phyloP scores from a whole-genome alignment of 2,888 invertebrate genomes.

The Aphidius colemani region DNA sequence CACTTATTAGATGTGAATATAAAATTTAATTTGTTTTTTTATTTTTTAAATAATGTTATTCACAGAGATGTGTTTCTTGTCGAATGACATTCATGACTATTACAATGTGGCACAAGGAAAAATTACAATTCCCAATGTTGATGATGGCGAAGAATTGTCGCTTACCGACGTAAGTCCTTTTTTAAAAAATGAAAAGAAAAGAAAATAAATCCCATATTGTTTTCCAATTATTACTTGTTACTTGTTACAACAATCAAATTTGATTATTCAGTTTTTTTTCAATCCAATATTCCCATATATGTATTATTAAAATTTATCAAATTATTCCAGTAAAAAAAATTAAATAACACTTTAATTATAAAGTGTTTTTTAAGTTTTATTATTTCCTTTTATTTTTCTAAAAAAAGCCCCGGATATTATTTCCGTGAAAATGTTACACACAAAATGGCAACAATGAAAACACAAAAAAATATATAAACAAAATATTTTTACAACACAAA shows the following conservation, averaged over 20 bases:
- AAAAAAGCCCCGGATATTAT: too few species aligned
- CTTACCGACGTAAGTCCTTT: conserved; percentile 84
- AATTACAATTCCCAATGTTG: conserved; percentile 90
- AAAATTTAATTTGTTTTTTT: not conserved
- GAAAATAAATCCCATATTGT: conserved; percentile 24
- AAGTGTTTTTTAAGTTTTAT: too few species aligned
- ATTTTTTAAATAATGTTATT: conserved; percentile 30
- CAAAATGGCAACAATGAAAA: too few species aligned
- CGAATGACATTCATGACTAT: conserved; percentile 91
- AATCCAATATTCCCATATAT: conserved; percentile 9
- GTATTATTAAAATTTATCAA: not conserved
- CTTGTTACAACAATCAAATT: not conserved
- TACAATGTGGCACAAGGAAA: conserved; percentile 96
- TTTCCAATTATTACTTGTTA: not conserved
- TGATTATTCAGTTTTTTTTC: conserved; percentile 13
- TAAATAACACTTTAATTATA: too few species aligned
- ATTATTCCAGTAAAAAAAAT: too few species aligned
- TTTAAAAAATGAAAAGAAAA: conserved; percentile 20
- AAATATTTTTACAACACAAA: too few species aligned
- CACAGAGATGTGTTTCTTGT: conserved; percentile 80
- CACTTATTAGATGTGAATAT: not conserved
- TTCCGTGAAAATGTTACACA: too few species aligned
- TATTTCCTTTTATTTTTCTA: too few species aligned
- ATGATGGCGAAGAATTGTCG: conserved; percentile 91
- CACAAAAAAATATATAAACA: too few species aligned